Base-by-base conservation (phyloP, 2,797 vertebrate species). In the Chrysocyon brachyurus region DNA sequence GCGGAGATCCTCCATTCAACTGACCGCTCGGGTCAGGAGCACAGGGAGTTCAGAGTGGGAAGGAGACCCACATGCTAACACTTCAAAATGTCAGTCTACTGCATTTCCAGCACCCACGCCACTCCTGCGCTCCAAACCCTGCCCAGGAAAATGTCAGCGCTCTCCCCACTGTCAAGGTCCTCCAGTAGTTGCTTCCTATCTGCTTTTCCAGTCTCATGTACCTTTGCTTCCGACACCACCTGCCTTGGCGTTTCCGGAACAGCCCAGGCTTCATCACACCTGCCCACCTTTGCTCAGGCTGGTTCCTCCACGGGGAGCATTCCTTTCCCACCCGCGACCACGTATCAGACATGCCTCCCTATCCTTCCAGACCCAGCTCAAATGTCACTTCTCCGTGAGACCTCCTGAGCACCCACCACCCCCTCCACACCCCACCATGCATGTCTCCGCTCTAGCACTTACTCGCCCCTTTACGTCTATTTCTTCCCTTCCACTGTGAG, bases 191-290 rank as follows among this genome's bases (percentile, higher is more conserved):
- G 46, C 12, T 16, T 36, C 56, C 36, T 57, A 12, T n/a, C 72
- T 82, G 73, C 68, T 56, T 82, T 36, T n/a, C 40, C 63, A 68
- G 3, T 57, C 22, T 64, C 82, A 46, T 1, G 11, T 46, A 4
- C 73, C 4, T 1, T 6, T 36, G 63, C 63, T 64, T 57, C 92
- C 56, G 5, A 31, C 6, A 14, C n/a, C 1, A 52, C 70, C 73
- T 31, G 56, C 19, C 16, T 68, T 70, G 49, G 49, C n/a, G 52
- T 54, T 79, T 79, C 91, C 22, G 72, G 88, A 94, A 82, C 46
- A 85, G 31, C 6, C 31, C 73, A 85, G 85, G 26, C 56, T 72
- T 70, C 75, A 9, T 54, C 56, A 22, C 3, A 26, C 75, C 56
- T 54, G 46, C 64, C 28, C 14, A 16, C 57, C 28, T 90, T 31